Percentiles rank a stretch among this genome's conserved stretches.
phyloP scores from a whole-genome alignment of 2,888 invertebrate species.

The Cheilosia grossa region DNA sequence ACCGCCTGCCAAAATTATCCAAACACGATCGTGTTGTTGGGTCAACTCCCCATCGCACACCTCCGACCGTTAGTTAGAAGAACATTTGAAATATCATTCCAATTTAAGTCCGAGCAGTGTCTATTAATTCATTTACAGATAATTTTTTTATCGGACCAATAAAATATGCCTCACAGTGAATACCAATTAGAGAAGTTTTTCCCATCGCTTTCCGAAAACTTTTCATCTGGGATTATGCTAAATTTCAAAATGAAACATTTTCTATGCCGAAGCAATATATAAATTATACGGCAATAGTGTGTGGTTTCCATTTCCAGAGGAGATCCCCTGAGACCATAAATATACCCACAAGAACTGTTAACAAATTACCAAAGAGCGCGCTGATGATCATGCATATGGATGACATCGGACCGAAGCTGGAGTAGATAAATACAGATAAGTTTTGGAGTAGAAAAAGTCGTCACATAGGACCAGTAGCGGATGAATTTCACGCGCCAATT shows the following conservation, averaged over 20 bases:
- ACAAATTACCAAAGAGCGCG: conserved; percentile 47
- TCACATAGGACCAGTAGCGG: conserved; percentile 3
- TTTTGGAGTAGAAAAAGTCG: neutral
- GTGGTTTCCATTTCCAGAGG: conserved; percentile 43
- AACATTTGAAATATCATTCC: conserved; percentile 59
- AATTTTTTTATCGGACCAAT: conserved; percentile 12
- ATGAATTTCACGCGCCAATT: conserved; percentile 22
- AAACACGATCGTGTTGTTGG: conserved; percentile 36
- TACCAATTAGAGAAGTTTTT: conserved; percentile 55
- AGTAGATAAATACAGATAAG: conserved; percentile 1
- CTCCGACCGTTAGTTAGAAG: conserved; percentile 10
- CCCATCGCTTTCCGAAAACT: conserved; percentile 47
- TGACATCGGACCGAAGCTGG: conserved; percentile 14
- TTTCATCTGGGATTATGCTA: conserved; percentile 54
- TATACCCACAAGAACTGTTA: conserved; percentile 47
- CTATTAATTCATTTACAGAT: conserved; percentile 52
- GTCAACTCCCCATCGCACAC: neutral
- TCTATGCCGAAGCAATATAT: conserved; percentile 11
- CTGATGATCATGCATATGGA: conserved; percentile 8
- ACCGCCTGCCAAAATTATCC: conserved; percentile 31
- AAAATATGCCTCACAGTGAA: conserved; percentile 52
- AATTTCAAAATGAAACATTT: conserved; percentile 52
- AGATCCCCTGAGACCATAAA: conserved; percentile 47
- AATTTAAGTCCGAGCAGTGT: conserved; percentile 37
- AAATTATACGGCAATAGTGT: conserved; percentile 38